Base-by-base conservation (phyloP, 2,797 vertebrate species). In the Sciaenops ocellatus region DNA sequence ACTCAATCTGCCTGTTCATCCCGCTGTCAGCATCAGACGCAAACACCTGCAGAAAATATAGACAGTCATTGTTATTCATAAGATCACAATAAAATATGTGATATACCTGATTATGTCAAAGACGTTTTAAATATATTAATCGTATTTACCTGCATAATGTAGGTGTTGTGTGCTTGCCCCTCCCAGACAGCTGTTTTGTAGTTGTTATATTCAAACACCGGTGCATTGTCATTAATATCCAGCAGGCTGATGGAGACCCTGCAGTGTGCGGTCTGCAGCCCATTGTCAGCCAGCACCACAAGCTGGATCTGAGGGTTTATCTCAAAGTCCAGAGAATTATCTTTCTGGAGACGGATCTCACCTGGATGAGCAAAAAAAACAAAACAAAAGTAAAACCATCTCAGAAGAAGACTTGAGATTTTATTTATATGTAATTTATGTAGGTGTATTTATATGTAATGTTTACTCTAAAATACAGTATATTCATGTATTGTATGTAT, bases 201-300 rank as follows among this genome's bases (percentile, higher is more conserved):
- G 92, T 83, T 80, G 60, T 66, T 91, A 89, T 95, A 93, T 76
- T 95, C 93, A 90, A 99, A 99, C 79, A 78, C 68, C 0, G 97
- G 98, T 5, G 72, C 61, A 0, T 98, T 97, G 89, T 99, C 98
- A 48, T 99, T 99, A 60, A 93, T 6, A 69, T 99, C 98, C 89
- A 95, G 89, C 75, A 99, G 91, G 44, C 79, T 89, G 83, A 98
- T 54, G 4, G 88, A 89, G 47, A 97, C 94, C 83, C 84, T 93
- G 91, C 96, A 96, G 76, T 97, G 92, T 0, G 93, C 94, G 1
- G 93, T 96, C 75, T 90, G 92, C n/a, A 92, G 85, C n/a, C 85
- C 86, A 47, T 83, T 96, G 89, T 96, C 95, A 46, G 96, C 97
- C 91, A 97, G 85, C 68, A 98, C 74, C 42, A 96, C 94, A 80